Conservation (phyloP, 1,140 invertebrate genomes). For the Nautilus pompilius region DNA sequence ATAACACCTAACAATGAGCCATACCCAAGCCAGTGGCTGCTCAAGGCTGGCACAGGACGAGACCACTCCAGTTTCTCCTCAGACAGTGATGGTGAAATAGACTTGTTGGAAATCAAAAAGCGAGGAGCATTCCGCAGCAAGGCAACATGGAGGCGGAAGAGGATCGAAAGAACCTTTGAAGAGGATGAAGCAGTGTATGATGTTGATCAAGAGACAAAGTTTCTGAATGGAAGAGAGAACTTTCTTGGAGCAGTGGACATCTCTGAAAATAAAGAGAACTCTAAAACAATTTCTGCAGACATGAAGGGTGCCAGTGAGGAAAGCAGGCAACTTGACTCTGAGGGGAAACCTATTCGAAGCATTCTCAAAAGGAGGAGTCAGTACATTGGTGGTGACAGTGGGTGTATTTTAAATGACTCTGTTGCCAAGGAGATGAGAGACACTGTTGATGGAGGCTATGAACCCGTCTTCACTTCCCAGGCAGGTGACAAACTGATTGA, state of each 20-base stretch:
- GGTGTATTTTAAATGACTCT: constrained; percentile 33
- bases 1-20: constrained; percentile 72
- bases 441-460: background rate
- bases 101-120: constrained; percentile 16
- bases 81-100: constrained; percentile 11
- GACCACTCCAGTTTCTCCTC: constrained; percentile 4
- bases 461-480: background rate
- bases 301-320: background rate
- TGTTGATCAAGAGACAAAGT: background rate
- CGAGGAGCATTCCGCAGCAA: constrained; percentile 18
- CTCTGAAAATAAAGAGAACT: background rate
- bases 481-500: background rate
- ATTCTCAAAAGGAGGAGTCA: constrained; percentile 47
- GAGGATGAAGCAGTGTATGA: constrained; percentile 13
- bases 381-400: constrained; percentile 43
- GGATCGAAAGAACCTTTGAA: constrained; percentile 4
- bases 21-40: constrained; percentile 13
- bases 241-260: background rate
- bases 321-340: constrained; percentile 36
- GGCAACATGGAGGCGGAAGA: constrained; percentile 29
- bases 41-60: background rate
- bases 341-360: constrained; percentile 37
- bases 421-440: too few species aligned
- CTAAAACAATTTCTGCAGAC: background rate
- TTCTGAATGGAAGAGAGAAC: background rate